Conservation (phyloP, 2,888 invertebrate species). For the Tethea ocularis region DNA sequence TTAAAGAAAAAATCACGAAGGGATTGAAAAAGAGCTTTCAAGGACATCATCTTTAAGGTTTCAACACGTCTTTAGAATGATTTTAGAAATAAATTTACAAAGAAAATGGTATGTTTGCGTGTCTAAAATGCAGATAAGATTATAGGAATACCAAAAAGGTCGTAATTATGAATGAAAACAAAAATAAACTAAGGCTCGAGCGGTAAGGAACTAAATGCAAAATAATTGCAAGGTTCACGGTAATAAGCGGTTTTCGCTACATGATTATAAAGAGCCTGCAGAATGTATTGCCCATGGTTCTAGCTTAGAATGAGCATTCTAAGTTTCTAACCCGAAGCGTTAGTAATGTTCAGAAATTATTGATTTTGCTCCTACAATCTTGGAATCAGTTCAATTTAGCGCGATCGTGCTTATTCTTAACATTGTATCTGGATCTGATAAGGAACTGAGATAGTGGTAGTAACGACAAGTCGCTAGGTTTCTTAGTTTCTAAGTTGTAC, state of each 20-base stretch:
- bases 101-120: constrained; percentile 36
- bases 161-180: constrained; percentile 52
- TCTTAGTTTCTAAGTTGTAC: neutral
- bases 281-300: constrained; percentile 15
- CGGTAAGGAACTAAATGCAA: constrained; percentile 48
- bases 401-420: constrained; percentile 10
- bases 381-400: constrained; percentile 8
- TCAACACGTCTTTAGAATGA: neutral
- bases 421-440: constrained; percentile 7
- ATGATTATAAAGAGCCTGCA: constrained; percentile 48
- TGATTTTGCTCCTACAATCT: constrained; percentile 9
- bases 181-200: constrained; percentile 46
- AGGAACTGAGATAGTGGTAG: constrained; percentile 3
- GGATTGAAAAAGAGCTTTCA: neutral
- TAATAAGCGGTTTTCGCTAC: constrained; percentile 52
- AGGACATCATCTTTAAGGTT: neutral
- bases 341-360: constrained; percentile 4
- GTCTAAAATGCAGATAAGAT: constrained; percentile 42
- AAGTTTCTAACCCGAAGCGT: neutral
- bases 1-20: neutral
- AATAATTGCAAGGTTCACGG: constrained; percentile 53
- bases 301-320: neutral
- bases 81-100: constrained; percentile 18
- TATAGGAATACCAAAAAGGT: constrained; percentile 53
- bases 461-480: neutral